Evolutionary conservation across 2,888 invertebrate species (phyloP).

Genomic region (Callyntrura sp.): DNA sequence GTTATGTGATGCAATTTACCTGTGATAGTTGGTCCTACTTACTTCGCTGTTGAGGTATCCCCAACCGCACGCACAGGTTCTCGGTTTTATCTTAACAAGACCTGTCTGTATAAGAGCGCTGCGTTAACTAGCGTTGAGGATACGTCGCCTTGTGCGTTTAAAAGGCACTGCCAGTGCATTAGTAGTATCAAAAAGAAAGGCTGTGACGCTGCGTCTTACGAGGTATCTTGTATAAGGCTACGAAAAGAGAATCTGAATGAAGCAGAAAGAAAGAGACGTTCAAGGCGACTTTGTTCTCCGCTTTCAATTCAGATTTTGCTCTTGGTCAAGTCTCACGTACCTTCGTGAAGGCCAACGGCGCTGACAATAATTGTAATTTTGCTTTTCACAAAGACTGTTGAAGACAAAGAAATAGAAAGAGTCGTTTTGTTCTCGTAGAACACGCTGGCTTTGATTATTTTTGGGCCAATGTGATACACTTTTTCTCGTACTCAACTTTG

Average conservation of each 20-base stretch:
- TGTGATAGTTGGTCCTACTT: slow-evolving; percentile 53
- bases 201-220: slow-evolving; percentile 6
- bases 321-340: slow-evolving; percentile 65
- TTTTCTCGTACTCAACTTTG: too few species aligned
- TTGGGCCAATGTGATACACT: slow-evolving; percentile 1
- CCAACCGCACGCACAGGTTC: slow-evolving; percentile 31
- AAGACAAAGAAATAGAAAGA: neutral
- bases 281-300: slow-evolving; percentile 61
- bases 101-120: slow-evolving; percentile 22
- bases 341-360: slow-evolving; percentile 51
- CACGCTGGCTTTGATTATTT: neutral
- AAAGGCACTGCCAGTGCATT: slow-evolving; percentile 12
- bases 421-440: neutral
- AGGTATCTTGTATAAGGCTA: neutral
- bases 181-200: neutral
- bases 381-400: neutral
- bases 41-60: slow-evolving; percentile 73
- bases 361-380: neutral
- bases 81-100: slow-evolving; percentile 57
- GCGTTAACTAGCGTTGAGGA: slow-evolving; percentile 44
- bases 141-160: neutral
- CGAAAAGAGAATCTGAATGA: slow-evolving; percentile 49
- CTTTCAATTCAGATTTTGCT: slow-evolving; percentile 62
- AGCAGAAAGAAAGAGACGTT: slow-evolving; percentile 9
- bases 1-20: neutral